A percentile compares a stretch with the other conserved stretches of the same genome.
Conservation (phyloP, 2,113 vertebrate genomes). For the Dromiciops gliroides region DNA sequence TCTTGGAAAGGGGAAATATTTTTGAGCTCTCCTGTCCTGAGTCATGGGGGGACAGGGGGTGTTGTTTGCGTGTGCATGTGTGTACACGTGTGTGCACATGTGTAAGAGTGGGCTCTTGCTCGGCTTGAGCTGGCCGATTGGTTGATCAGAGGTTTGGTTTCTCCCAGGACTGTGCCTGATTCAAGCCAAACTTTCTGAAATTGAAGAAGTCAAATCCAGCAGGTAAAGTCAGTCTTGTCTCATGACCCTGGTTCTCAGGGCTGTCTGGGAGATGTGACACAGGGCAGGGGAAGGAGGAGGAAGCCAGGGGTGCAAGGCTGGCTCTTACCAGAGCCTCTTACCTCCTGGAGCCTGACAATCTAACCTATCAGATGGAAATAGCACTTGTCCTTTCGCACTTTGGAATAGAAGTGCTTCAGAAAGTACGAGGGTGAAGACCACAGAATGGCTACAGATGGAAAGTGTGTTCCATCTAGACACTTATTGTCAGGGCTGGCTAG, state of each 20-base stretch:
- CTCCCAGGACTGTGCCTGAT: slow-evolving; percentile 92
- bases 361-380: background rate
- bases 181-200: slow-evolving; percentile 94
- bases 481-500: background rate
- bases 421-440: background rate
- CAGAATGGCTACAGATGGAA: background rate
- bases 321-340: background rate
- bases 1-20: background rate
- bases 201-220: slow-evolving; percentile 87
- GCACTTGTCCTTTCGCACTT: background rate
- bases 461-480: background rate
- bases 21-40: background rate
- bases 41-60: too few relatives aligned
- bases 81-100: too few relatives aligned
- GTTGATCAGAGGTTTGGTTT: slow-evolving; percentile 21
- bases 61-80: too few relatives aligned
- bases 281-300: background rate
- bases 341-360: background rate
- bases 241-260: too few relatives aligned
- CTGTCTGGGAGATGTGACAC: rapidly evolving
- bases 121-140: background rate
- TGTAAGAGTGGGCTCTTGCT: background rate
- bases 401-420: background rate
- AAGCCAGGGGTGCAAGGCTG: background rate
- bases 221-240: slow-evolving; percentile 85